These are phyloP conservation scores for Podargus strigoides DNA, from an alignment of 2,797 vertebrate species.

Conservation along the genomic window DNA sequence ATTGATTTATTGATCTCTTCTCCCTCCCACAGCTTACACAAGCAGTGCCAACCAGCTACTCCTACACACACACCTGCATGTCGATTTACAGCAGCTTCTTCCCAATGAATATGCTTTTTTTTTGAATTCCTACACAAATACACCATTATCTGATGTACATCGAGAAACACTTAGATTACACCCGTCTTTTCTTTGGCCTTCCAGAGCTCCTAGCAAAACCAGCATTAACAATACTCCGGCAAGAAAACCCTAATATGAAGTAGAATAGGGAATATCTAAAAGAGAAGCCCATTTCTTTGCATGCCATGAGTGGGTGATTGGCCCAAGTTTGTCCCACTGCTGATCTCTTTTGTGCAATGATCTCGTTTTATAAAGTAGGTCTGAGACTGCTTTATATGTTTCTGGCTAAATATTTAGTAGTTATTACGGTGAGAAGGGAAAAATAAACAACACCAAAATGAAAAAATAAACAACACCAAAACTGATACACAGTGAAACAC, in stretches of 20 bases:
- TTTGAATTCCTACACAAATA: neutral
- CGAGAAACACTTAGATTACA: neutral
- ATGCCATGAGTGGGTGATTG: neutral
- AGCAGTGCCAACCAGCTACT: neutral
- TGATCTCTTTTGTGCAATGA: neutral
- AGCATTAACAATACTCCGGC: neutral
- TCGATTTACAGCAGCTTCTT: neutral
- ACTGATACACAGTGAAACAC: neutral
- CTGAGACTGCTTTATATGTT: neutral
- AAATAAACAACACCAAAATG: neutral
- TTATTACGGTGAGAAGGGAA: neutral
- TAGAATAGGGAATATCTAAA: neutral
- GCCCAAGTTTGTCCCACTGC: neutral
- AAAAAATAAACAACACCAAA: neutral
- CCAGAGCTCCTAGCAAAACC: neutral
- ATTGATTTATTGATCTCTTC: conserved; percentile 10
- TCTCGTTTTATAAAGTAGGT: neutral
- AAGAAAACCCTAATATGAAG: neutral
- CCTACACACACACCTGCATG: neutral
- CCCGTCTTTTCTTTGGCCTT: neutral
- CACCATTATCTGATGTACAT: neutral
- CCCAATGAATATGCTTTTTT: neutral
- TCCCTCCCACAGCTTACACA: neutral
- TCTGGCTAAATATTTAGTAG: neutral
- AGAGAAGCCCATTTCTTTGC: neutral